phyloP scores from a whole-genome alignment of 2,113 vertebrate genomes.

The Phylloscopus trochilus region DNA sequence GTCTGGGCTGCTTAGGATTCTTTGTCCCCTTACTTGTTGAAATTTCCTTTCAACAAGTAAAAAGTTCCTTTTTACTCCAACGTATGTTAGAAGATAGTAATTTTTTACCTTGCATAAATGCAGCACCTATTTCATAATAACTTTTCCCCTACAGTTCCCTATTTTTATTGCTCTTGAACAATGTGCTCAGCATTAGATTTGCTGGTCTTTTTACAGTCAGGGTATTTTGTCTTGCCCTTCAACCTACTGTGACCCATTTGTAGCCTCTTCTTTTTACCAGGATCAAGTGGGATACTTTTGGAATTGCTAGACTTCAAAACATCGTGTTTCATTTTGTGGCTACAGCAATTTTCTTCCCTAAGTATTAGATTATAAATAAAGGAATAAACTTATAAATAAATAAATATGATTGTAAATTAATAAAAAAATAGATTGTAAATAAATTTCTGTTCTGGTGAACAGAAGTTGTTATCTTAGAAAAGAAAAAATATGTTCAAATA shows the following conservation, averaged over 20 bases:
- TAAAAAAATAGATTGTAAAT: neutral
- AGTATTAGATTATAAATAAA: neutral
- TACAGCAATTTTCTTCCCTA: neutral
- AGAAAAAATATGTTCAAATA: neutral
- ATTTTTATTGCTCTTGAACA: neutral
- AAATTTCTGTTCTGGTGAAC: neutral
- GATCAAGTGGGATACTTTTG: neutral
- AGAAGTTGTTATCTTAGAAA: neutral
- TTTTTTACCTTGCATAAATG: neutral
- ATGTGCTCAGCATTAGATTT: neutral
- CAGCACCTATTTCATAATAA: neutral
- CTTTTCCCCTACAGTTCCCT: neutral
- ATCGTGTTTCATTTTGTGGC: neutral
- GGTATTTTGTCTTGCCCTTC: neutral
- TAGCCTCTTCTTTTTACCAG: neutral
- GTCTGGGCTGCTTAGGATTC: neutral
- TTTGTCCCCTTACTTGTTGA: neutral
- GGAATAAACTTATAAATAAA: neutral
- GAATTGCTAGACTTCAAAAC: neutral
- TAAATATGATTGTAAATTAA: neutral
- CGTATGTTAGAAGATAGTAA: neutral
- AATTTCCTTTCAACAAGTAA: no score
- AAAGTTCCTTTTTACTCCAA: neutral
- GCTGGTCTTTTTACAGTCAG: neutral
- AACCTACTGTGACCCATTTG: neutral